These are phyloP conservation scores for Triplophysa yarkandensis DNA, from an alignment of 2,797 vertebrate species.

Conservation along the genomic window DNA sequence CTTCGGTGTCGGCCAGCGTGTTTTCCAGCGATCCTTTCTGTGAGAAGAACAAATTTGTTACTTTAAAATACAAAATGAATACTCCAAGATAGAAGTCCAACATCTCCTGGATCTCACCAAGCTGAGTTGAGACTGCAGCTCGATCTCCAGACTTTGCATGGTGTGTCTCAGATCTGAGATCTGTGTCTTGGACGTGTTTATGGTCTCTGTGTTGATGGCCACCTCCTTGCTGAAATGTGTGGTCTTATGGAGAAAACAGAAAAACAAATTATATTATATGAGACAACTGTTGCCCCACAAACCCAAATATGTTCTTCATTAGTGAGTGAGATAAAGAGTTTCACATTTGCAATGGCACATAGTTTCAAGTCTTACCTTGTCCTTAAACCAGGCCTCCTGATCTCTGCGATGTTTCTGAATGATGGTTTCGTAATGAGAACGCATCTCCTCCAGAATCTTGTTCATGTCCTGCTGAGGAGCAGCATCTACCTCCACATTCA, in stretches of 20 bases:
- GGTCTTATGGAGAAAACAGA: slow-evolving; percentile 71
- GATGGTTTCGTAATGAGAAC: slow-evolving; percentile 87
- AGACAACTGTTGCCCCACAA: not conserved
- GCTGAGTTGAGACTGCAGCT: slow-evolving; percentile 88
- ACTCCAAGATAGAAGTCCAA: too few relatives aligned
- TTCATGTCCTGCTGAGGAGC: slow-evolving; percentile 87
- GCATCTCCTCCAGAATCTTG: slow-evolving; percentile 82
- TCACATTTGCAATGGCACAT: not conserved
- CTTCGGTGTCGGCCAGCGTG: slow-evolving; percentile 84
- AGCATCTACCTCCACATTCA: slow-evolving; percentile 92
- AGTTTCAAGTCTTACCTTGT: slow-evolving; percentile 76
- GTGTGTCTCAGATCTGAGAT: slow-evolving; percentile 84
- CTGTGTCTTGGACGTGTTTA: slow-evolving; percentile 81
- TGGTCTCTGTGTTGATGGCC: slow-evolving; percentile 70
- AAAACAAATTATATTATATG: not conserved
- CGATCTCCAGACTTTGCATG: slow-evolving; percentile 90
- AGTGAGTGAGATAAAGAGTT: not conserved
- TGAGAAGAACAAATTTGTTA: not conserved
- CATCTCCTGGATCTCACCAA: too few relatives aligned
- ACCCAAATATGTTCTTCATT: not conserved
- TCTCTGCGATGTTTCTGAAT: slow-evolving; percentile 89
- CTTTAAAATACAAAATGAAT: not conserved
- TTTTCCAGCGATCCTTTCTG: slow-evolving; percentile 88
- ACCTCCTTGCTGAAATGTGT: slow-evolving; percentile 70
- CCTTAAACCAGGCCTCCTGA: slow-evolving; percentile 88